Base-by-base conservation (phyloP, 2,888 invertebrate species). In the Aspidapion aeneum region DNA sequence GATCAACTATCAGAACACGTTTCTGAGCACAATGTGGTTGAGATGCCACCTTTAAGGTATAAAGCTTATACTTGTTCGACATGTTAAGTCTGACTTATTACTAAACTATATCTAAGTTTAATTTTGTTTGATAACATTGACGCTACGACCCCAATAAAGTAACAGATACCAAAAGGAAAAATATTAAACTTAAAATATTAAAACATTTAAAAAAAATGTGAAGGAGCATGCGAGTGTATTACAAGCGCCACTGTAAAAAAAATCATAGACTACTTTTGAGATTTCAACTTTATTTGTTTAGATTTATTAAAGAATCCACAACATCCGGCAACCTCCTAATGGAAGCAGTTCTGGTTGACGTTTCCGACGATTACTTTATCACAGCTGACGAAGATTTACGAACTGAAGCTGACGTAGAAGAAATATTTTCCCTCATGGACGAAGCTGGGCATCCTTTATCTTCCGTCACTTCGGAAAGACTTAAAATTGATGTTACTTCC, bases 281-380 rank as follows among this genome's bases (percentile, higher is more conserved):
- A n/a, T n/a, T n/a, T n/a, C n/a, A n/a, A n/a, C 12, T 35, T 35
- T 35, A 35, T 35, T 3, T 35, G 3, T 35, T 95, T 72, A 83
- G 94, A 66, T 95, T 95, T 78, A 89, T 92, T 0, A 94, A 94
- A 78, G 94, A 95, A 82, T 91, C 94, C 0, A 93, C 94, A 0
- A 92, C 90, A 7, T 92, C 93, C 0, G 93, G 94, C 2, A 93
- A 94, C 75, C 81, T 95, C 1, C 78, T 93, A 0, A 93, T 95
- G 93, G 94, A 95, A 81, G 95, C 95, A 0, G 90, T 94, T 21
- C 90, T 95, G 16, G 94, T 95, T 60, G 95, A 95, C 68, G 93
- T 95, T 0, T 89, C 91, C 0, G 91, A 93, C 0, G 92, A 94
- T 69, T 93, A 91, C 72, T 94, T 93, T 73, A 84, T 85, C 0